Base-by-base conservation (phyloP, 2,113 vertebrate species). In the Sander lucioperca region DNA sequence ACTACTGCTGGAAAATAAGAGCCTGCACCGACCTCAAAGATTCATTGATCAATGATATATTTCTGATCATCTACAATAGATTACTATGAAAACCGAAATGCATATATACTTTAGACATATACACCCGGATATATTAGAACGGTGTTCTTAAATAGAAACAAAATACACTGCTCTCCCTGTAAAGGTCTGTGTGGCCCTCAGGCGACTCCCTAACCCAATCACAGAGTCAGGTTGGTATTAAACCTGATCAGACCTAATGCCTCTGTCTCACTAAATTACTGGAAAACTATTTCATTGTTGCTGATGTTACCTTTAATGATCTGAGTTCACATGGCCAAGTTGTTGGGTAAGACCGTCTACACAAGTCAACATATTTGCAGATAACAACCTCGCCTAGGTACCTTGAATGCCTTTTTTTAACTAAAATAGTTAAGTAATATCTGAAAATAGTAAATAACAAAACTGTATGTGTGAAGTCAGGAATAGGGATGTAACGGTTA, bases 181-280 rank as follows among this genome's bases (percentile, higher is more conserved):
- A 96, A 96, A 97, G 95, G 96, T 94, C 92, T 83, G 66, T 83
- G 85, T 64, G 87, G 90, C 91, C 96, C 94, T 94, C 86, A 82
- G 96, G 95, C 88, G 59, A 92, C 91, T 80, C 77, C 36, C 72
- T 92, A 94, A 94, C 85, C 71, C 74, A 86, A 93, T 94, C 88
- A 91, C 84, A 82, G n/a, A 74, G 81, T 53, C 81, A 88, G 89
- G 51, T 76, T 90, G 77, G 63, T 94, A 83, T 90, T 88, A 87
- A 91, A 92, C 86, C 87, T 84, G 89, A 85, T 88, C 88, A 94
- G 66, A 90, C 88, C 85, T 82, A 67, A 50, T 78, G 39, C 74
- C 82, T 33, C 74, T 93, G 93, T 96, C 95, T 93, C 71, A 77
- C 79, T 71, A 85, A 84, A 93, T 94, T 90, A 86, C 90, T 88